phyloP scores from a whole-genome alignment of 1,140 invertebrate genomes.

The Sinonovacula constricta region DNA sequence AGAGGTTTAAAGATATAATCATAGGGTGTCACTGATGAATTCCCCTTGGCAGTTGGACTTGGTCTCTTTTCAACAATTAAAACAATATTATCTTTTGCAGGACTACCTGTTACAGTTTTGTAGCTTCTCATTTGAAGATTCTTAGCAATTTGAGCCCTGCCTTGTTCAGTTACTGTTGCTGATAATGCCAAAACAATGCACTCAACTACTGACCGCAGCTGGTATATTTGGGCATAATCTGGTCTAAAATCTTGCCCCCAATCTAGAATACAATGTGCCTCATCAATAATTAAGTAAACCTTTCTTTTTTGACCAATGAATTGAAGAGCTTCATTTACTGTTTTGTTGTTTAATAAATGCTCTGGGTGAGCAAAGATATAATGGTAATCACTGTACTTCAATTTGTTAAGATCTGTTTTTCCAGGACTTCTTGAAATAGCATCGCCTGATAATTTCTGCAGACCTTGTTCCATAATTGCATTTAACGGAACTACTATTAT shows the following conservation, averaged over 20 bases:
- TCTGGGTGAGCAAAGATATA: conserved; percentile 21
- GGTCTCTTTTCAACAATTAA: conserved; percentile 2
- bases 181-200: background rate
- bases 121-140: too few species aligned
- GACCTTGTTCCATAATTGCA: conserved; percentile 13
- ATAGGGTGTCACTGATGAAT: background rate
- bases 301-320: background rate
- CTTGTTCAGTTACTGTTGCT: background rate
- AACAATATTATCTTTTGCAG: background rate
- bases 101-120: too few species aligned
- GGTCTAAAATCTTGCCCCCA: background rate
- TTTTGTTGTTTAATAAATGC: background rate
- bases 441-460: background rate
- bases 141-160: background rate
- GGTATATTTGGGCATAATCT: background rate
- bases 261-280: conserved; percentile 15
- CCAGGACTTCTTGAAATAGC: background rate
- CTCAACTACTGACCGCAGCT: background rate
- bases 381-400: background rate
- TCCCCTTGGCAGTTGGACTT: conserved; percentile 18
- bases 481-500: conserved; percentile 21
- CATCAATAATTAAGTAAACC: conserved; percentile 7
- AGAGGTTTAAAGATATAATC: conserved; percentile 5
- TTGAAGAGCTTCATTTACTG: background rate
- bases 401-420: background rate